phyloP scores from a whole-genome alignment of 2,888 invertebrate genomes.

The Agriopis leucophaearia region DNA sequence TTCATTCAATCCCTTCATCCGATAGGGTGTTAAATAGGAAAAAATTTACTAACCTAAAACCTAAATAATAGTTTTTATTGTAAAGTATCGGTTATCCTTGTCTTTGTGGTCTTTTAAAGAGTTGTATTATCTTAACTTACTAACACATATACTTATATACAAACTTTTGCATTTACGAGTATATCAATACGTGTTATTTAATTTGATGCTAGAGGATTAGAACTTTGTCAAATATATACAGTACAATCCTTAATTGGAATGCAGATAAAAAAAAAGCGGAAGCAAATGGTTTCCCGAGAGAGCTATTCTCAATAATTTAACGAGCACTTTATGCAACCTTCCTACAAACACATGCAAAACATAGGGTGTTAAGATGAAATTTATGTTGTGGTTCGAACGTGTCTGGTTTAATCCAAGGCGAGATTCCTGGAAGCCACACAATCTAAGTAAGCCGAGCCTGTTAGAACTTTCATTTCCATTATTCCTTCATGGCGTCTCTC shows the following conservation, averaged over 20 bases:
- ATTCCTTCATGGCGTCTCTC: constrained; percentile 62
- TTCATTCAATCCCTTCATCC: no score
- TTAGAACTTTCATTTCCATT: constrained; percentile 76
- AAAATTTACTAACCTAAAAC: no score
- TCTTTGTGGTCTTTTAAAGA: no score
- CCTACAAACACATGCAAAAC: constrained; percentile 53
- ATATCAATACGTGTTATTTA: no score
- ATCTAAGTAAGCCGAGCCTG: constrained; percentile 74
- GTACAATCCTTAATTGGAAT: constrained; percentile 24
- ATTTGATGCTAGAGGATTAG: not conserved
- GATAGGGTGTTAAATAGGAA: no score
- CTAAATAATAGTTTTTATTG: no score
- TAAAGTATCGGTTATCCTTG: no score
- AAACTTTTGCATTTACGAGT: no score
- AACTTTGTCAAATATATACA: not conserved
- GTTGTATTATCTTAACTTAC: no score
- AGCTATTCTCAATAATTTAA: constrained; percentile 47
- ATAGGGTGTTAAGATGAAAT: constrained; percentile 67
- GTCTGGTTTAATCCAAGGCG: constrained; percentile 75
- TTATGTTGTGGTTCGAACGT: constrained; percentile 74
- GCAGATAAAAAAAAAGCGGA: constrained; percentile 37
- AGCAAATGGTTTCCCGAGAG: constrained; percentile 40
- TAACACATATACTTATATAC: no score
- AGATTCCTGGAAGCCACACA: constrained; percentile 71
- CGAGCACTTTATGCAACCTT: constrained; percentile 45